Base-by-base conservation (phyloP, 2,113 vertebrate species). In the Rhinoptilus africanus region DNA sequence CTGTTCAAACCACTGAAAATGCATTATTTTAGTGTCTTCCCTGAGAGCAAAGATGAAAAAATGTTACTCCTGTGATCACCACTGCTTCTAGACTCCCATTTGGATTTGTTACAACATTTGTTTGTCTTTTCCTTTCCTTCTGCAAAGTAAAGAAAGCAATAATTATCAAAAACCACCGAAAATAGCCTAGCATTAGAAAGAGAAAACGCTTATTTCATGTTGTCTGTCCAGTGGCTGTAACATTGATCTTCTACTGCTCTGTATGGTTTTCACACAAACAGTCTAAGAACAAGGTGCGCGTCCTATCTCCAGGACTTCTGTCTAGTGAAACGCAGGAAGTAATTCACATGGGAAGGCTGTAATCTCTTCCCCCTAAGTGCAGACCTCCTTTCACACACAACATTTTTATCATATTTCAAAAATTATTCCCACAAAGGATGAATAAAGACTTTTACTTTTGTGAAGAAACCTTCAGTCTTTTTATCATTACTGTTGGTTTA, bases 121-220 rank as follows among this genome's bases (percentile, higher is more conserved):
- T 30, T 68, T 75, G 6, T 50, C 12, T 30, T 57, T 76, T 60
- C 12, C 10, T 66, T 87, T 72, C 12, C 18, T 56, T 77, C 30
- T 26, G 39, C 19, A 34, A 81, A 85, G 41, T 4, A 7, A 68
- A 88, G 47, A n/a, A 75, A 35, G 20, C 24, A 83, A 4, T 53
- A 62, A 59, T 35, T 34, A 66, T 6, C 28, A 72, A 45, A 90
- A 51, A 2, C 0, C 20, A 62, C 3, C 0, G 2, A n/a, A 16
- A 56, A 39, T 21, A 45, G 19, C 12, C 43, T 30, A 73, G 15
- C 14, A 78, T 63, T 79, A 85, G 27, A 48, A 85, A 60, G 20
- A 59, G 22, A 79, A 88, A 83, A 92, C 5, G 11, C 10, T 37
- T 64, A 37, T 80, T 64, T 84, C 30, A 26, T 37, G 12, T 51